These are phyloP conservation scores for Verasper variegatus DNA, from an alignment of 2,113 vertebrate species.

Conservation along the genomic window DNA sequence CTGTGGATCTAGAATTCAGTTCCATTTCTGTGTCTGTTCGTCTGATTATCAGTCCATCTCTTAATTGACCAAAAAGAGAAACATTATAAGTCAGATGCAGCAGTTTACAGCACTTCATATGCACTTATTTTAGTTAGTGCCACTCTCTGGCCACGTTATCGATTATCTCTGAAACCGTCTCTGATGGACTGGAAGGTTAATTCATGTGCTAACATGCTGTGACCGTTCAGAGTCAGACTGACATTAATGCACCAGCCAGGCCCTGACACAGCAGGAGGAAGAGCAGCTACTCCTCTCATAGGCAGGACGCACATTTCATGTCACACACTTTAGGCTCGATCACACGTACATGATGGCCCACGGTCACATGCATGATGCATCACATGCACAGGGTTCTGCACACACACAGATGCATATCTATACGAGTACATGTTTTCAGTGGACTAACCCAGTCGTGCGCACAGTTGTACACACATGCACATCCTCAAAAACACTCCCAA, in stretches of 20 bases:
- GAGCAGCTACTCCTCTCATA: slow-evolving; percentile 35
- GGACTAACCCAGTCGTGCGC: not conserved
- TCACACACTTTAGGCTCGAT: not conserved
- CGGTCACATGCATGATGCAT: slow-evolving; percentile 7
- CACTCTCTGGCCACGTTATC: slow-evolving; percentile 34
- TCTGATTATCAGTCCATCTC: too few species aligned
- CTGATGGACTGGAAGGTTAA: slow-evolving; percentile 47
- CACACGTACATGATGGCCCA: not conserved
- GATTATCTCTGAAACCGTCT: slow-evolving; percentile 48
- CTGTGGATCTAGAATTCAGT: too few species aligned
- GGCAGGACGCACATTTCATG: slow-evolving; percentile 13
- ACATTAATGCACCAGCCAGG: slow-evolving; percentile 37
- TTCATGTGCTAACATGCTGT: slow-evolving; percentile 59
- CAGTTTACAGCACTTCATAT: not conserved
- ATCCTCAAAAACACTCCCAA: slow-evolving; percentile 1
- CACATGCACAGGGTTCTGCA: not conserved
- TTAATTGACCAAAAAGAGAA: not conserved
- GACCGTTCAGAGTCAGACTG: slow-evolving; percentile 49
- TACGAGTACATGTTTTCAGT: not conserved
- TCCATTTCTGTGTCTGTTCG: too few species aligned
- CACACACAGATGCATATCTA: not conserved
- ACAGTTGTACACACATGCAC: not conserved
- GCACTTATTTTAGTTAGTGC: too few species aligned
- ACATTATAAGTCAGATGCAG: not conserved
- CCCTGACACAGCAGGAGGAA: slow-evolving; percentile 45